These are phyloP conservation scores for Dendrophyllia cribrosa DNA, from an alignment of 64 coral and sea anemone species.

Conservation along the genomic window DNA sequence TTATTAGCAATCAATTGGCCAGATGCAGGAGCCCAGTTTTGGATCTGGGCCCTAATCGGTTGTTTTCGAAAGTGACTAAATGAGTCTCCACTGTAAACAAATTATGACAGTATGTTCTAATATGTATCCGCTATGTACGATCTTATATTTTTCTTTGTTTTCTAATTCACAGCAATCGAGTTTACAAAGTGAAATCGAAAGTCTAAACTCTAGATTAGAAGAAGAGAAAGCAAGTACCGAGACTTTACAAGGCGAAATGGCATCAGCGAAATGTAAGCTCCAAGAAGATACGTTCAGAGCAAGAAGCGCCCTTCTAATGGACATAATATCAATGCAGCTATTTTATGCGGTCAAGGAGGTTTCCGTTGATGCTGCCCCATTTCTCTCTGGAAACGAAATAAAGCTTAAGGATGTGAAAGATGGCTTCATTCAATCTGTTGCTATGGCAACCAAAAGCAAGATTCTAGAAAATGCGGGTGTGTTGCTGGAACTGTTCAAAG, in stretches of 20 bases:
- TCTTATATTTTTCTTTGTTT: not conserved
- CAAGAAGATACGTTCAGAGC: constrained; percentile 61
- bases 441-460: constrained; percentile 3
- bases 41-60: no score
- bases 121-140: no score
- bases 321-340: constrained; percentile 87
- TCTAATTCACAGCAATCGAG: constrained; percentile 51
- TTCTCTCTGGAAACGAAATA: not conserved
- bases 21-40: no score
- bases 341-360: constrained; percentile 69
- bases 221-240: constrained; percentile 15
- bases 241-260: constrained; percentile 36
- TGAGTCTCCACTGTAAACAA: no score
- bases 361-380: not conserved
- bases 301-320: constrained; percentile 59
- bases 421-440: not conserved
- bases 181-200: constrained; percentile 40
- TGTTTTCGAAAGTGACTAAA: no score
- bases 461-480: constrained; percentile 51
- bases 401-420: constrained; percentile 1
- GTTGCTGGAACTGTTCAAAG: constrained; percentile 51
- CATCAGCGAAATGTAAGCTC: constrained; percentile 27
- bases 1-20: no score
- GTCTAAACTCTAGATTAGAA: constrained; percentile 59
- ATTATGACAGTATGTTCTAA: no score